These are phyloP conservation scores for Chrysolina oricalcia DNA, from an alignment of 2,888 invertebrate species.

Conservation along the genomic window DNA sequence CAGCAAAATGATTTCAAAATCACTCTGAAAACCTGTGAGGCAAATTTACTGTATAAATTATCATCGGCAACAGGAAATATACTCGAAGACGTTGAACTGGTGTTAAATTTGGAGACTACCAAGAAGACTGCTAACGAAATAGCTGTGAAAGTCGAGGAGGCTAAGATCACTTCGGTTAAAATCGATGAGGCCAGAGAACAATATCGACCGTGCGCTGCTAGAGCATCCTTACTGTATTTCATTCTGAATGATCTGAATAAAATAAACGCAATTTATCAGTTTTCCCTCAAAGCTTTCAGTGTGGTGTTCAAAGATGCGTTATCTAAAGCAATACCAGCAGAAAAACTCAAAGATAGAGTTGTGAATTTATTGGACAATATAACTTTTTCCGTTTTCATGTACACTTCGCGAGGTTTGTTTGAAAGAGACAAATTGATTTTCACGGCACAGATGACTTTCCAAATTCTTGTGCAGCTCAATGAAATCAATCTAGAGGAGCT, in stretches of 20 bases:
- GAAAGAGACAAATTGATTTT: conserved; percentile 94
- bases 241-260: conserved; percentile 93
- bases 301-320: conserved; percentile 93
- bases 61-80: conserved; percentile 95
- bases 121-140: conserved; percentile 95
- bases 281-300: conserved; percentile 94
- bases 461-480: conserved; percentile 77
- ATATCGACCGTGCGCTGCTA: conserved; percentile 87
- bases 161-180: conserved; percentile 87
- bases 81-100: conserved; percentile 90
- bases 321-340: conserved; percentile 78
- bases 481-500: conserved; percentile 85
- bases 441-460: conserved; percentile 84
- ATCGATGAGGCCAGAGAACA: conserved; percentile 94
- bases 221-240: conserved; percentile 94
- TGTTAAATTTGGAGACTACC: conserved; percentile 93
- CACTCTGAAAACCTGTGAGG: conserved; percentile 90
- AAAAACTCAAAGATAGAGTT: conserved; percentile 83
- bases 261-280: conserved; percentile 96
- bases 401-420: conserved; percentile 92
- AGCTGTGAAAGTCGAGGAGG: conserved; percentile 89
- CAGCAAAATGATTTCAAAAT: conserved; percentile 97
- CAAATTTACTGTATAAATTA: conserved; percentile 88
- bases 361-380: conserved; percentile 88
- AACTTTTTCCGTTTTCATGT: conserved; percentile 89